phyloP scores from a whole-genome alignment of 2,888 invertebrate species.

The Iphiclides podalirius region DNA sequence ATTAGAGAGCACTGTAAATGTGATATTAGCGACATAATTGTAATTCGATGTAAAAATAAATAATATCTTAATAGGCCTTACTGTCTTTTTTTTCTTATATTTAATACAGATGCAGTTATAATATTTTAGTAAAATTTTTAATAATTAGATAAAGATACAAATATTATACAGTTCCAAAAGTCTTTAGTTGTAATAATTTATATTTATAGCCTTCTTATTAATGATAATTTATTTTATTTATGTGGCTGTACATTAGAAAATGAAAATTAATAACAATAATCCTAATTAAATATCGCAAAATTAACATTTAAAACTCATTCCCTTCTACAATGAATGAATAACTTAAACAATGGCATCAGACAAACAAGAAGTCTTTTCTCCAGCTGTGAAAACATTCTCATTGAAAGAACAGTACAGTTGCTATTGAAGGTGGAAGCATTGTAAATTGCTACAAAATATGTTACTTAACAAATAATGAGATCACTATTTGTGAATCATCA shows the following conservation, averaged over 20 bases:
- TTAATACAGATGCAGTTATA: too few relatives aligned
- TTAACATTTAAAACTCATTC: not conserved
- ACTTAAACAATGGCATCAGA: not conserved
- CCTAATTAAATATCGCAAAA: slow-evolving; percentile 39
- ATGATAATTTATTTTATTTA: too few relatives aligned
- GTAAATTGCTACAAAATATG: not conserved
- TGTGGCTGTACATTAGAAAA: too few relatives aligned
- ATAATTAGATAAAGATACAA: too few relatives aligned
- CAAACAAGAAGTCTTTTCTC: slow-evolving; percentile 1
- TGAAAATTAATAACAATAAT: too few relatives aligned
- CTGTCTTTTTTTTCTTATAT: not conserved
- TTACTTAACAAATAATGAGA: not conserved
- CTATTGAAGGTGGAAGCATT: not conserved
- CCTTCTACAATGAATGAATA: not conserved
- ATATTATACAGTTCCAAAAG: too few relatives aligned
- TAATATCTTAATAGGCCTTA: slow-evolving; percentile 23
- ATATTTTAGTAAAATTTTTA: too few relatives aligned
- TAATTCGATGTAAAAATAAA: slow-evolving; percentile 51
- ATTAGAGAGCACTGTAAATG: slow-evolving; percentile 69
- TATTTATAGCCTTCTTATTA: too few relatives aligned
- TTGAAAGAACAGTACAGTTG: slow-evolving; percentile 1
- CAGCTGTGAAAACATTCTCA: slow-evolving; percentile 17
- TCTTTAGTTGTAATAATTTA: too few relatives aligned
- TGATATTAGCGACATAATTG: slow-evolving; percentile 72
- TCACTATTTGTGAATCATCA: not conserved